Percentiles rank a stretch among this genome's conserved stretches.
phyloP scores from a whole-genome alignment of 2,113 vertebrate genomes.

The Anser brachyrhynchus region DNA sequence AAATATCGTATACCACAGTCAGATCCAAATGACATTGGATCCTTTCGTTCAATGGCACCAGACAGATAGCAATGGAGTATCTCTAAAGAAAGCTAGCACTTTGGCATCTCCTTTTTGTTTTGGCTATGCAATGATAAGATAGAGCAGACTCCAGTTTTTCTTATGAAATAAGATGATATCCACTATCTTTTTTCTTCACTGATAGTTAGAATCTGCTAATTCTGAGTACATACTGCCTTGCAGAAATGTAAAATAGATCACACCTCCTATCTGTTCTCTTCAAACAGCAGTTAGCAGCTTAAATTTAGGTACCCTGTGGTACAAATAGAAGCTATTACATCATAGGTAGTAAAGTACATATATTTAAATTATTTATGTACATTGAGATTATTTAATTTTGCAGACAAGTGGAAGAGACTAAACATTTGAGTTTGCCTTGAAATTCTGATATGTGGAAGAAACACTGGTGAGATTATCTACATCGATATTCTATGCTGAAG shows the following conservation, averaged over 20 bases:
- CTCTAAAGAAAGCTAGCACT: not conserved
- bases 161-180: not conserved
- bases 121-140: constrained; percentile 35
- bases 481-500: not conserved
- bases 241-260: not conserved
- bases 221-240: not conserved
- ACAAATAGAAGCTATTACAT: not conserved
- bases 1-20: not conserved
- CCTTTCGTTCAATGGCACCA: not conserved
- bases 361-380: not conserved
- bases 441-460: not conserved
- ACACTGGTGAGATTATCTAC: not conserved
- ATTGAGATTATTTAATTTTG: not conserved
- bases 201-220: not conserved
- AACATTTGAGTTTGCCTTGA: constrained; percentile 63
- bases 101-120: constrained; percentile 40
- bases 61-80: not conserved
- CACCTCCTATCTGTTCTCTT: not conserved
- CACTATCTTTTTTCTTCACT: not conserved
- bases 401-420: constrained; percentile 42
- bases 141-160: not conserved
- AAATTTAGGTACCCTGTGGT: not conserved
- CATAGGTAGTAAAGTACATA: not conserved
- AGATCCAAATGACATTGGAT: not conserved
- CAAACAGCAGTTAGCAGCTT: not conserved